Evolutionary conservation across 2,797 vertebrate genomes (phyloP).

Genomic region (Echiichthys vipera): DNA sequence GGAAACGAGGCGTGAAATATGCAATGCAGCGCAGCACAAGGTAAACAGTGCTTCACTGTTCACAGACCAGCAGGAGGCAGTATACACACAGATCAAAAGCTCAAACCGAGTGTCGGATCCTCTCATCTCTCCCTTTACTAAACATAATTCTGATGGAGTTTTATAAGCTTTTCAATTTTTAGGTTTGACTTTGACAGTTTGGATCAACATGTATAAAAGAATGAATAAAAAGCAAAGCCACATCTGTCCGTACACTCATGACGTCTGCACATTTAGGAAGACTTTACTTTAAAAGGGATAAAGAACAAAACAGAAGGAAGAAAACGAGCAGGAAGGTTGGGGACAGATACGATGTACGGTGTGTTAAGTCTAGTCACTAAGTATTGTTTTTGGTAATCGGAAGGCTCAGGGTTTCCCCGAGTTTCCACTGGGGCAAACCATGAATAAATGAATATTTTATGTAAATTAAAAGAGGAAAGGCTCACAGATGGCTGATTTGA

Average conservation of each 20-base stretch:
- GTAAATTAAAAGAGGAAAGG: conserved; percentile 70
- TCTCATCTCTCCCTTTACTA: background rate
- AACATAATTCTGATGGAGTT: background rate
- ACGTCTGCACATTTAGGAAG: background rate
- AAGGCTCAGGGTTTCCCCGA: conserved; percentile 73
- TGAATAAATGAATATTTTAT: conserved; percentile 83
- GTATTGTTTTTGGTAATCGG: conserved; percentile 66
- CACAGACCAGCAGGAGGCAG: conserved; percentile 73
- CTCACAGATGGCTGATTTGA: conserved; percentile 78
- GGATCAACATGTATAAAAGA: background rate
- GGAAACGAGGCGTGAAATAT: conserved; percentile 21
- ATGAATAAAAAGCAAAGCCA: background rate
- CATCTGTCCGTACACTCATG: background rate
- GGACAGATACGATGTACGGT: conserved; percentile 3
- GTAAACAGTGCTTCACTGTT: background rate
- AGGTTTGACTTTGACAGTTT: too few species aligned
- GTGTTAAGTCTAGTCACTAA: conserved; percentile 48
- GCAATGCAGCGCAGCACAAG: conserved; percentile 9
- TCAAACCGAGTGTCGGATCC: background rate
- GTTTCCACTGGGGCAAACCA: conserved; percentile 69
- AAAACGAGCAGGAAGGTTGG: background rate
- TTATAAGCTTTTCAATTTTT: background rate
- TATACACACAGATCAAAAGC: conserved; percentile 40
- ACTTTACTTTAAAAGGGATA: conserved; percentile 14
- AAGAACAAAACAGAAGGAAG: conserved; percentile 7